These are phyloP conservation scores for Pelecanoides urinatrix DNA, from an alignment of 2,113 vertebrate species.

Conservation along the genomic window DNA sequence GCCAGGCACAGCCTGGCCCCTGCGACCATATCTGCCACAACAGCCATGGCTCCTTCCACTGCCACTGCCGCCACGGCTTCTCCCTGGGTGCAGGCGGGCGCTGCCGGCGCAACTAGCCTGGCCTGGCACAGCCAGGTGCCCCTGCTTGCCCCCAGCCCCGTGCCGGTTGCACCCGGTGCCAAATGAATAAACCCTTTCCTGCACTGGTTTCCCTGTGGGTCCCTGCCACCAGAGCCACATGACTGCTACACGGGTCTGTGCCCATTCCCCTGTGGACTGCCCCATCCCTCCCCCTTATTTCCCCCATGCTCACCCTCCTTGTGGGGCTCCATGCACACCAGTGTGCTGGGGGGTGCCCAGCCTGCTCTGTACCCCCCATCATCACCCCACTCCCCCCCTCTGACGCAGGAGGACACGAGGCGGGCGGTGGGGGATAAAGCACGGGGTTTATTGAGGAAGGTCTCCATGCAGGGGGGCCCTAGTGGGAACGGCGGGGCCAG, in stretches of 20 bases:
- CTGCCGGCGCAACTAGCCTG: neutral
- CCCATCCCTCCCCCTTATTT: neutral
- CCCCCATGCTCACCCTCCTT: neutral
- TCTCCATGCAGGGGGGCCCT: neutral
- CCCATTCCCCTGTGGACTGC: rapidly evolving
- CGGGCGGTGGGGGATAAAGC: neutral
- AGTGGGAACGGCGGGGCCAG: rapidly evolving
- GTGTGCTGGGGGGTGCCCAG: neutral
- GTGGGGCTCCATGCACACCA: rapidly evolving
- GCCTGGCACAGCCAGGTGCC: neutral
- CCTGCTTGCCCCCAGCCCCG: rapidly evolving
- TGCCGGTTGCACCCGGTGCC: rapidly evolving
- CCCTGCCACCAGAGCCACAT: neutral
- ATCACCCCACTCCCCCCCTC: rapidly evolving
- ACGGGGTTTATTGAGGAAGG: slow-evolving; percentile 35
- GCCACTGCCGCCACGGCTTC: slow-evolving; percentile 21
- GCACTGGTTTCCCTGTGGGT: neutral
- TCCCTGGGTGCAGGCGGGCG: neutral
- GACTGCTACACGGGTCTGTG: neutral
- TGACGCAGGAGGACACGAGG: neutral
- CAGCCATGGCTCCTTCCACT: slow-evolving; percentile 40
- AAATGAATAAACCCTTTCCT: neutral
- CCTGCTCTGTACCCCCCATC: neutral
- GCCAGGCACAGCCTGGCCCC: neutral
- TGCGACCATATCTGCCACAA: slow-evolving; percentile 57